A percentile compares a stretch with the other conserved stretches of the same genome.
Evolutionary conservation across 1,140 invertebrate genomes (phyloP).

Genomic region (Bombus balteatus): DNA sequence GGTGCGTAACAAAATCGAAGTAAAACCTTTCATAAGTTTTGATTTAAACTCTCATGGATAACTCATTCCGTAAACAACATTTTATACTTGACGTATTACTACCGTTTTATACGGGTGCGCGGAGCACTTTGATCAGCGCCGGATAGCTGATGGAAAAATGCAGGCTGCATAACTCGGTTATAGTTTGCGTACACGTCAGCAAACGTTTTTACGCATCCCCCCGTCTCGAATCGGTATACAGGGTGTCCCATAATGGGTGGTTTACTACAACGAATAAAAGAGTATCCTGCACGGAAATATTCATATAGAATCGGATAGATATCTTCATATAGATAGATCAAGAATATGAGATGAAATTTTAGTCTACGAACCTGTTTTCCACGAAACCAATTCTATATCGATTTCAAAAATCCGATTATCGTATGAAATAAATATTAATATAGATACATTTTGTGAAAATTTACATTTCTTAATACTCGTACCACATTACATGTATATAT

Average conservation of each 20-base stretch:
- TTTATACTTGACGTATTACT: conserved; percentile 66
- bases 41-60: conserved; percentile 63
- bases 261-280: neutral
- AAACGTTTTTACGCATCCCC: conserved; percentile 65
- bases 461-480: neutral
- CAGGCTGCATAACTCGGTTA: conserved; percentile 63
- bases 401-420: neutral
- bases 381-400: neutral
- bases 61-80: conserved; percentile 63
- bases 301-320: neutral
- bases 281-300: neutral
- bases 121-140: conserved; percentile 63
- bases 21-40: conserved; percentile 67
- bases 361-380: neutral
- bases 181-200: conserved; percentile 57
- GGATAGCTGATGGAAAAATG: conserved; percentile 68
- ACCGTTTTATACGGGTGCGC: conserved; percentile 61
- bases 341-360: neutral
- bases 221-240: conserved; percentile 37
- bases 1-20: conserved; percentile 44
- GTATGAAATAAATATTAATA: neutral
- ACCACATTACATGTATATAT: neutral
- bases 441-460: neutral
- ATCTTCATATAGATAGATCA: neutral
- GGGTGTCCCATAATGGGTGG: neutral